Base-by-base conservation (phyloP, 2,113 vertebrate genomes). In the Motacilla alba region DNA sequence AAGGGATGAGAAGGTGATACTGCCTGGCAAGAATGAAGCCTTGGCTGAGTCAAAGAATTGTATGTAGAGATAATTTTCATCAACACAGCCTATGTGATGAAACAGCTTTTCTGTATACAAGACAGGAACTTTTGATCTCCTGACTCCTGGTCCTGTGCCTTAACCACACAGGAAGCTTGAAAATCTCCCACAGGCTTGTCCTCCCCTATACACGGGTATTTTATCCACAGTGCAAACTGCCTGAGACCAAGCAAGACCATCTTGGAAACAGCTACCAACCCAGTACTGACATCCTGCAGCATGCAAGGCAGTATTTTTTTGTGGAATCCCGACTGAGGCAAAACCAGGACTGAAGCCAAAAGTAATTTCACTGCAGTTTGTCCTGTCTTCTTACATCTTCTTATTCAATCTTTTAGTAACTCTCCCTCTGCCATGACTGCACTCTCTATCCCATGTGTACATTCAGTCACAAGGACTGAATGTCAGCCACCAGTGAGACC, bases 151-250 rank as follows among this genome's bases (percentile, higher is more conserved):
- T 94, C 91, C 91, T 84, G 37, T 94, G 91, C 69, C n/a, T 92
- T 91, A 91, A 87, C 94, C 89, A 92, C 94, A 95, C 15, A 92
- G 41, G 68, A 92, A 94, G 77, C 22, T 88, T 76, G 24, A 79
- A 85, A 85, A 37, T 31, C 46, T 90, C 53, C 49, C 50, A 50
- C 1, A 9, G 22, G 6, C 30, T 85, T 93, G 30, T 85, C 35
- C 8, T 70, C 7, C 24, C 4, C 46, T 66, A 7, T 30, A 19
- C 33, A 33, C 0, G 3, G 14, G 37, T 33, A 39, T 59, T 39
- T 66, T 53, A 75, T 39, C 27, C 6, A 5, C 19, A 19, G 13
- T 31, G 16, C 55, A 83, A 68, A 59, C 22, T 56, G 31, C 27
- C 46, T 66, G 47, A 35, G 23, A 84, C 39, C 39, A 69, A 63